Evolutionary conservation across 1,140 invertebrate species (phyloP), one percentile per base, ranked within the genome.

Genomic region (Globodera rostochiensis): DNA sequence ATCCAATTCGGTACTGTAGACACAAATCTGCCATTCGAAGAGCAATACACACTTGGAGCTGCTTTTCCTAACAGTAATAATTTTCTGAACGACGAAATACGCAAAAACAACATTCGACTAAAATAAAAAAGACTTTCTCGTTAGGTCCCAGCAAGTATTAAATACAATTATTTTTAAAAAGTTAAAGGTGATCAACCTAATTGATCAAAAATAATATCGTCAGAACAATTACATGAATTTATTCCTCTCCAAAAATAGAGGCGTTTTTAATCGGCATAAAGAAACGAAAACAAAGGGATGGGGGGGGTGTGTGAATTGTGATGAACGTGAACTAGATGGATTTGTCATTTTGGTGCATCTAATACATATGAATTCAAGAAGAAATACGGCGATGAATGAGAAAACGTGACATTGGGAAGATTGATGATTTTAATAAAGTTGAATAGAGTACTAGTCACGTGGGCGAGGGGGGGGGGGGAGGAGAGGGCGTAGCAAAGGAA

Each of bases 1-100:
- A 89, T 89, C 89, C 89, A 89, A 53, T 89, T 83, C 75, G 90
- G 90, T 7, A 89, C 88, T 9, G 87, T 85, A 53, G 74, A 50
- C 19, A 53, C 19, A 76, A 64, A 19, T 64, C 57, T 64, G 11
- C 9, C n/a, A 9, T 19, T 46, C 45, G 19, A 46, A 66, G 70
- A 13, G 64, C 11, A 49, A 71, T 21, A 15, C 7, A 36, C 15
- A 9, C 60, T n/a, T 64, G 21, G 8, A 25, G 21, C 66, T 8
- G 49, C n/a, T 50, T 64, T 15, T n/a, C 74, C 15, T 2, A 64
- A 13, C 15, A 64, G 11, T 2, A 6, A 19, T n/a, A 64, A 64
- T 6, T 64, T 64, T 21, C 6, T 64, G 57, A 4, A 13, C 57
- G 57, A 19, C 11, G 57, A 64, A 64, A 53, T 53, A 15, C 6